Evolutionary conservation across 2,797 vertebrate genomes (phyloP), one percentile per base, ranked within the genome.

Genomic region (Acanthurus tractus): DNA sequence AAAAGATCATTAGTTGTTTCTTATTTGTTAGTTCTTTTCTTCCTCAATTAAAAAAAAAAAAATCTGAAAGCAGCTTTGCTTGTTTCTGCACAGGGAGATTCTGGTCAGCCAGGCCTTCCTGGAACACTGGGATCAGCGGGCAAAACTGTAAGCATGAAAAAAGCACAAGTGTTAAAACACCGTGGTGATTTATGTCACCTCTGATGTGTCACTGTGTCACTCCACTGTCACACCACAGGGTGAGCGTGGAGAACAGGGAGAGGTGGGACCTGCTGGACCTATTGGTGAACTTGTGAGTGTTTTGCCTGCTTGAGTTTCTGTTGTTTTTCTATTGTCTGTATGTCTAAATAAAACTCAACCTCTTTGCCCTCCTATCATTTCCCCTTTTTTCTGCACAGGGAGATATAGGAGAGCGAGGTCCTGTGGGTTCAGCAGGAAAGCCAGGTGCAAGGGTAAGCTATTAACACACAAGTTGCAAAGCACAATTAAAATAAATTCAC

Each of bases 101-200:
- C 70, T 38, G 98, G 98, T 77, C 86, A 93, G 48, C 63, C 89
- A 36, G 98, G 98, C 1, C 82, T 97, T 23, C 75, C 96, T 56
- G 98, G 98, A 65, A 95, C 95, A 57, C 90, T 98, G 90, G 98
- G 98, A 81, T 96, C 96, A 84, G 93, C 97, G 74, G 98, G 98
- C 34, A 99, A 97, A 96, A 78, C 89, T 65, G 98, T 99, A 93
- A 96, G 96, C 92, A 69, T 3, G 8, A 82, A 20, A 82, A 20
- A 44, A 63, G 68, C 36, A 38, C 3, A 34, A 23, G 50, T 29
- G 53, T 36, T 40, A 9, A 66, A 57, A 52, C 20, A 0, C 38
- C 15, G 20, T 15, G 0, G 9, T 52, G n/a, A 36, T 65, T 54
- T 78, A 40, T 83, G 18, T 74, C 58, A 63, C 54, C 5, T 66